Conservation (phyloP, 2,888 invertebrate genomes). For the Limnephilus lunatus region DNA sequence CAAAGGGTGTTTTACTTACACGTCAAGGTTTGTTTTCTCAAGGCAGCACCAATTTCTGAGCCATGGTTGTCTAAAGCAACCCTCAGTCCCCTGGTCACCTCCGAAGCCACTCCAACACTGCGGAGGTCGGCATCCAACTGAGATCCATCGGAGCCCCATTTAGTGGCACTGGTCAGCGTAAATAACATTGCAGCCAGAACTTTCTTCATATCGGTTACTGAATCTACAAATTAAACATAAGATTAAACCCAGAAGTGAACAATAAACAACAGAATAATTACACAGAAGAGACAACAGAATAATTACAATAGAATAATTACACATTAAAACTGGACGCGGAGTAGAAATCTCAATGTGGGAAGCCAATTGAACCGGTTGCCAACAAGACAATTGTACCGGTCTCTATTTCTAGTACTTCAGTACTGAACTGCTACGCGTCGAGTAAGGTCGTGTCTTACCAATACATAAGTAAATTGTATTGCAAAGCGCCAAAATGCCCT, state of each 20-base stretch:
- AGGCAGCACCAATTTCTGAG: constrained; percentile 59
- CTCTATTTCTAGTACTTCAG: no score
- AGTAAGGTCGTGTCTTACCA: no score
- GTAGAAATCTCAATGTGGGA: no score
- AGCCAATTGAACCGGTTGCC: no score
- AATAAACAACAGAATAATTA: background rate
- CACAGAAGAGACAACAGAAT: no score
- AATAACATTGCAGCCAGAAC: constrained; percentile 60
- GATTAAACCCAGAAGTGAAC: background rate
- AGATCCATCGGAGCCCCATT: constrained; percentile 64
- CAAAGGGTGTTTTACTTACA: constrained; percentile 48
- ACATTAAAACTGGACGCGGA: no score
- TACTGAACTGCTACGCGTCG: no score
- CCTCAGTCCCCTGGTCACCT: constrained; percentile 62
- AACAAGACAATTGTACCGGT: no score
- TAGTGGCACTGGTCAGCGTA: constrained; percentile 57
- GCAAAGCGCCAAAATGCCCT: no score
- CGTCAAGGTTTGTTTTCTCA: constrained; percentile 60
- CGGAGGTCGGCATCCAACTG: constrained; percentile 61
- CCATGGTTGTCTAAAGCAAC: constrained; percentile 63
- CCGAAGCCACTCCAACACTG: constrained; percentile 60
- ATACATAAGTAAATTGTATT: no score
- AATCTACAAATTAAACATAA: constrained; percentile 51
- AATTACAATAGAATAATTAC: no score
- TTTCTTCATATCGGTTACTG: constrained; percentile 54